Percentiles rank a stretch among this genome's conserved stretches.
phyloP scores from a whole-genome alignment of 1,140 invertebrate genomes.

The Rhopalosiphum padi region DNA sequence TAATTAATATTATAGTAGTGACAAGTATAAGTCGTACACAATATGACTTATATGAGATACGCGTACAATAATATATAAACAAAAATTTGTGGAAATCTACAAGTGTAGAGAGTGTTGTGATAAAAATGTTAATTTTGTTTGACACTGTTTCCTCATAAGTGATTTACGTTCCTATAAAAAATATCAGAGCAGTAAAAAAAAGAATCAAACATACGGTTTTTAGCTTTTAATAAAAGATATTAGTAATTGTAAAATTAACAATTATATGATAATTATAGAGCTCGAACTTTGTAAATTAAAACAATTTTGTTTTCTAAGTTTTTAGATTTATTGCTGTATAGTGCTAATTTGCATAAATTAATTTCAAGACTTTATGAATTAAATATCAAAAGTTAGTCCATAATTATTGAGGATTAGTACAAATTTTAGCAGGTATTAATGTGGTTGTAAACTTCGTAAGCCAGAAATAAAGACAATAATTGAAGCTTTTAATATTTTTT shows the following conservation, averaged over 20 bases:
- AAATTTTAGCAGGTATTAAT: neutral
- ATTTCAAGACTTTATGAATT: neutral
- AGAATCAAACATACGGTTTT: neutral
- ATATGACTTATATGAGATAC: too few relatives aligned
- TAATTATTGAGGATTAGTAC: neutral
- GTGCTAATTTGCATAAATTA: neutral
- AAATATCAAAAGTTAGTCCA: neutral
- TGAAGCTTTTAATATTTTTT: neutral
- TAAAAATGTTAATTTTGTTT: neutral
- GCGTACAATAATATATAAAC: neutral
- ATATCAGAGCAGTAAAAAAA: too few relatives aligned
- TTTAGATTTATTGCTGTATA: neutral
- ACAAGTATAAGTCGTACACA: neutral
- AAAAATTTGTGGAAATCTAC: neutral
- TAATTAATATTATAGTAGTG: neutral
- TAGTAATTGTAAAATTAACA: too few relatives aligned
- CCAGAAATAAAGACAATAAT: neutral
- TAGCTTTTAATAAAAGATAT: neutral
- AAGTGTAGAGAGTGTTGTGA: neutral
- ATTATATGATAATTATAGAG: neutral
- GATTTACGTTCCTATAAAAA: neutral
- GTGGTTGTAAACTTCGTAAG: neutral
- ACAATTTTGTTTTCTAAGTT: neutral
- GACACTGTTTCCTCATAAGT: neutral
- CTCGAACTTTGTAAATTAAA: neutral